These are phyloP conservation scores for Numenius arquata DNA, from an alignment of 2,113 vertebrate genomes.

Conservation along the genomic window DNA sequence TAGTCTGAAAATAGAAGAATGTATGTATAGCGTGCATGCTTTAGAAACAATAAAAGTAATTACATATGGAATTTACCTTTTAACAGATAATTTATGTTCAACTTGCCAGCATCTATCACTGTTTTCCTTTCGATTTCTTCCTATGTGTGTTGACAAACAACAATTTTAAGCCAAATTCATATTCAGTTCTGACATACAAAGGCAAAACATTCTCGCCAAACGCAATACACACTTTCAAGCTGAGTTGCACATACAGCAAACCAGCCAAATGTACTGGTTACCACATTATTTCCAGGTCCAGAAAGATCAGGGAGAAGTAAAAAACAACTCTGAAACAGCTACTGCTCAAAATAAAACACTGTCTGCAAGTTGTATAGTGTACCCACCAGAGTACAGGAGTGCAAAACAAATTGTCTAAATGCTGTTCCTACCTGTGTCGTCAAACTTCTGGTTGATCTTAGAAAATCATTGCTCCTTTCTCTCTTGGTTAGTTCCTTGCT, in stretches of 20 bases:
- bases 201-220: not conserved
- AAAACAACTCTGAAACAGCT: not conserved
- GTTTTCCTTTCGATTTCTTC: not conserved
- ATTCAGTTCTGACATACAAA: not conserved
- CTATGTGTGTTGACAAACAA: not conserved
- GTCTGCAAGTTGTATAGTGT: not conserved
- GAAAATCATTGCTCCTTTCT: not conserved
- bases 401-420: not conserved
- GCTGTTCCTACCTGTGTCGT: not conserved
- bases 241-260: not conserved
- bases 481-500: not conserved
- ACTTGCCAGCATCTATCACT: not conserved
- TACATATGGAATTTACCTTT: not conserved
- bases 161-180: not conserved
- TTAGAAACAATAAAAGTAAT: not conserved
- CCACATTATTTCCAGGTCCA: not conserved
- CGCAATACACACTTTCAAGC: not conserved
- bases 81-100: not conserved
- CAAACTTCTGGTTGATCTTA: rapidly evolving
- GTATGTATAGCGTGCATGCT: not conserved
- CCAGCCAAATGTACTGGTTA: not conserved
- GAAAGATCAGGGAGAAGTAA: not conserved
- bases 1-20: not conserved
- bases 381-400: not conserved
- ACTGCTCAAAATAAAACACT: not conserved